phyloP scores from a whole-genome alignment of 2,888 invertebrate genomes.

The Iphiclides podalirius region DNA sequence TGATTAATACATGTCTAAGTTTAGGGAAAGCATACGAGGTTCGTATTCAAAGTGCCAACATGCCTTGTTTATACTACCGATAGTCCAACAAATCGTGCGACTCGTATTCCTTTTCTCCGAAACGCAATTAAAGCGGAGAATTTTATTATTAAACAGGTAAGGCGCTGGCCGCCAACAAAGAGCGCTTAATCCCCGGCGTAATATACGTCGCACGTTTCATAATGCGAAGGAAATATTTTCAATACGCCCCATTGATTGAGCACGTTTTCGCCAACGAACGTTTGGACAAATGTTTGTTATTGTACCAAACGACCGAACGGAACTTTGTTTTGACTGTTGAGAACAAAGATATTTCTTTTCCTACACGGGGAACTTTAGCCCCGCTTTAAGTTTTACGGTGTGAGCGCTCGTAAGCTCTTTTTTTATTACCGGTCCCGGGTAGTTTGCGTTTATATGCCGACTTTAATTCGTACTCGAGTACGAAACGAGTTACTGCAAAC shows the following conservation, averaged over 20 bases:
- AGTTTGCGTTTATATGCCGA: constrained; percentile 46
- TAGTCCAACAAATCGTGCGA: constrained; percentile 23
- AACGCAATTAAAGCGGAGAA: constrained; percentile 16
- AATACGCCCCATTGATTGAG: constrained; percentile 54
- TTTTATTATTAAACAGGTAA: constrained; percentile 18
- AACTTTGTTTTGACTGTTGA: constrained; percentile 70
- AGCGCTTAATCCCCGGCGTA: constrained; percentile 58
- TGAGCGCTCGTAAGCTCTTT: constrained; percentile 44
- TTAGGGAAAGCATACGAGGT: constrained; percentile 22
- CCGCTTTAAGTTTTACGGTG: constrained; percentile 61
- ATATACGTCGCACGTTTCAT: constrained; percentile 53
- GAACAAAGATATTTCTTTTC: constrained; percentile 69
- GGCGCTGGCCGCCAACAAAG: constrained; percentile 55
- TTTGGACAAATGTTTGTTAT: constrained; percentile 58
- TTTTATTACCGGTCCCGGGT: constrained; percentile 47
- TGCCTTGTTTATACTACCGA: constrained; percentile 20
- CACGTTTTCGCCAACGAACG: constrained; percentile 48
- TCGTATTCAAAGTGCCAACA: constrained; percentile 29
- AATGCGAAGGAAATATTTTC: constrained; percentile 50
- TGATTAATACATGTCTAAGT: constrained; percentile 13
- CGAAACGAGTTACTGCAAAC: constrained; percentile 35
- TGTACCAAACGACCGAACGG: constrained; percentile 67
- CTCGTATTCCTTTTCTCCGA: constrained; percentile 19
- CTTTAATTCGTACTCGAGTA: constrained; percentile 35
- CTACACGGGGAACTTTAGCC: constrained; percentile 48